phyloP scores from a whole-genome alignment of 1,140 invertebrate genomes.

The Eulimnadia texana region DNA sequence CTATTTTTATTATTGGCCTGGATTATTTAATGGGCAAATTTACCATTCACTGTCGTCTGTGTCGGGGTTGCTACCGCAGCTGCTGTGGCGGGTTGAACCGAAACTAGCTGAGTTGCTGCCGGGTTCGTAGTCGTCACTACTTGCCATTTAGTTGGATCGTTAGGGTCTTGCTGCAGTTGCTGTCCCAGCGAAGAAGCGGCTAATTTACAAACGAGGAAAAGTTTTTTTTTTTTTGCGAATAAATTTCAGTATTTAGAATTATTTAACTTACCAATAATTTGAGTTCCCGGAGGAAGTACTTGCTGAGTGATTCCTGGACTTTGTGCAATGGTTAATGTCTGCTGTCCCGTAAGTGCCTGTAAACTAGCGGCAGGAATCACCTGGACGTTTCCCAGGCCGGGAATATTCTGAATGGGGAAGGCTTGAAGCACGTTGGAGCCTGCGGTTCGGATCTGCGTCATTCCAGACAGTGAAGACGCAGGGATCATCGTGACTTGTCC shows the following conservation, averaged over 20 bases:
- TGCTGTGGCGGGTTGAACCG: constrained; percentile 15
- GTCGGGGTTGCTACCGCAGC: constrained; percentile 19
- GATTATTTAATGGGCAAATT: too few relatives aligned
- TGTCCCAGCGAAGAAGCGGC: constrained; percentile 20
- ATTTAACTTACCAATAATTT: constrained; percentile 26
- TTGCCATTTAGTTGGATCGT: constrained; percentile 65
- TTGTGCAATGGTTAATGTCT: constrained; percentile 16
- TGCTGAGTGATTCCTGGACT: constrained; percentile 6
- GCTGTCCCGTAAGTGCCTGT: constrained; percentile 14
- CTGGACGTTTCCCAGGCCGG: constrained; percentile 59
- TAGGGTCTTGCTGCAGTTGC: constrained; percentile 52
- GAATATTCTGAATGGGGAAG: constrained; percentile 50
- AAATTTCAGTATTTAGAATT: not conserved
- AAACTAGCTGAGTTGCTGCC: constrained; percentile 17
- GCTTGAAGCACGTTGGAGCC: constrained; percentile 32
- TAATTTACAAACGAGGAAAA: not conserved
- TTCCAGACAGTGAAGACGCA: constrained; percentile 30
- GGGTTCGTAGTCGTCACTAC: constrained; percentile 35
- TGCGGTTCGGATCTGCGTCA: constrained; percentile 5
- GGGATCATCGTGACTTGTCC: constrained; percentile 58
- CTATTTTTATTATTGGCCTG: too few relatives aligned
- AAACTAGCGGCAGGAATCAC: constrained; percentile 40
- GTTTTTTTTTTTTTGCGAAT: not conserved
- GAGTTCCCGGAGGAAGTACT: constrained; percentile 25
- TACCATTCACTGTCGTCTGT: too few relatives aligned